A percentile compares a stretch with the other conserved stretches of the same genome.
Conservation (phyloP, 1,140 invertebrate species). For the Heliconius melpomene region DNA sequence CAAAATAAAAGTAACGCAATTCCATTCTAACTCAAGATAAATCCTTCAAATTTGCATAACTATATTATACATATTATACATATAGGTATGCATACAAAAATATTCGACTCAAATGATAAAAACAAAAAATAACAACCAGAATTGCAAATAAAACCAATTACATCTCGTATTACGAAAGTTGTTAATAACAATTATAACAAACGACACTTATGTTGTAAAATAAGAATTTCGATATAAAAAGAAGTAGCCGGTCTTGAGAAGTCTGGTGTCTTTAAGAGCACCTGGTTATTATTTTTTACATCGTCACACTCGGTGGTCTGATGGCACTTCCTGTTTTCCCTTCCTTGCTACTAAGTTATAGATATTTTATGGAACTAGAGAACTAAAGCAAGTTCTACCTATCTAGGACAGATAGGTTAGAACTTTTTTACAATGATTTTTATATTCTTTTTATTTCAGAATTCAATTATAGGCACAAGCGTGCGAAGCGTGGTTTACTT, state of each 20-base stretch:
- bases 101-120: not conserved
- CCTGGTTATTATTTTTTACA: conserved; percentile 9
- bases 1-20: too few species aligned
- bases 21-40: too few species aligned
- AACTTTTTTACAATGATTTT: not conserved
- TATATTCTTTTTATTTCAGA: too few species aligned
- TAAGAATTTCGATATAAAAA: not conserved
- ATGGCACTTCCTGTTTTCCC: conserved; percentile 13
- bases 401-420: not conserved
- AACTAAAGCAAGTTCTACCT: not conserved
- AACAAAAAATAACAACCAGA: not conserved
- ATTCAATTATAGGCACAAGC: too few species aligned
- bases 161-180: not conserved
- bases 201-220: not conserved
- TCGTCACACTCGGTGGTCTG: not conserved
- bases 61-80: too few species aligned
- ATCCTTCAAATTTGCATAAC: too few species aligned
- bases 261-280: not conserved
- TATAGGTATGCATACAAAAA: not conserved
- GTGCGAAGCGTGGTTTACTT: too few species aligned
- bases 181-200: not conserved
- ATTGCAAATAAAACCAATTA: not conserved
- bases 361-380: conserved; percentile 7
- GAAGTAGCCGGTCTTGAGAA: not conserved
- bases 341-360: not conserved